phyloP scores from a whole-genome alignment of 2,888 invertebrate species.

The Neria commutata region DNA sequence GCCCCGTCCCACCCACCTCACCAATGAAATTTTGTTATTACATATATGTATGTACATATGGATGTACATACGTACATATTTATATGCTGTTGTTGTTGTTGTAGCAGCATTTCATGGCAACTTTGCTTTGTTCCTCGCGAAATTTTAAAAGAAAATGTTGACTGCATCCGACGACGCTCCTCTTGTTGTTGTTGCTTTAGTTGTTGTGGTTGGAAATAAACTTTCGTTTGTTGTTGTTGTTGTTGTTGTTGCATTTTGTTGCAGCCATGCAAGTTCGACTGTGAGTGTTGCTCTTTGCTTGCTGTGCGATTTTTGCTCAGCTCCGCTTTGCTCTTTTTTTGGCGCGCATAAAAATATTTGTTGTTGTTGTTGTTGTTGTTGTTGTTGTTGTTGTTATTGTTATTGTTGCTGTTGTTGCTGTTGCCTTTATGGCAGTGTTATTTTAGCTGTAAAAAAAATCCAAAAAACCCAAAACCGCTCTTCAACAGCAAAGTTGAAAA shows the following conservation, averaged over 20 bases:
- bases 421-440: not conserved
- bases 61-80: too few relatives aligned
- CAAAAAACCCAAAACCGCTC: not conserved
- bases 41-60: too few relatives aligned
- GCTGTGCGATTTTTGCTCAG: too few relatives aligned
- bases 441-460: not conserved
- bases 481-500: not conserved
- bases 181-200: not conserved
- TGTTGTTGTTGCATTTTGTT: conserved; percentile 4
- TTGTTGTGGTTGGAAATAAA: not conserved
- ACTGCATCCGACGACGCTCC: too few relatives aligned
- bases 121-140: too few relatives aligned
- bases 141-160: too few relatives aligned
- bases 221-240: not conserved
- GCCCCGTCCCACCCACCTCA: conserved; percentile 34
- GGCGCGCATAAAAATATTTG: too few relatives aligned
- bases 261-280: too few relatives aligned
- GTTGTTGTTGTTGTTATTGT: not conserved
- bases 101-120: too few relatives aligned
- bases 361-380: too few relatives aligned
- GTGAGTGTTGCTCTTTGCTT: too few relatives aligned
- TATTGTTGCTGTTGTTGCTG: conserved; percentile 1
- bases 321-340: too few relatives aligned
- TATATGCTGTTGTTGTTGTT: not conserved
- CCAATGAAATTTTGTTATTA: conserved; percentile 25